Base-by-base conservation (phyloP, 1,140 invertebrate genomes). In the Lepidotrigona ventralis region DNA sequence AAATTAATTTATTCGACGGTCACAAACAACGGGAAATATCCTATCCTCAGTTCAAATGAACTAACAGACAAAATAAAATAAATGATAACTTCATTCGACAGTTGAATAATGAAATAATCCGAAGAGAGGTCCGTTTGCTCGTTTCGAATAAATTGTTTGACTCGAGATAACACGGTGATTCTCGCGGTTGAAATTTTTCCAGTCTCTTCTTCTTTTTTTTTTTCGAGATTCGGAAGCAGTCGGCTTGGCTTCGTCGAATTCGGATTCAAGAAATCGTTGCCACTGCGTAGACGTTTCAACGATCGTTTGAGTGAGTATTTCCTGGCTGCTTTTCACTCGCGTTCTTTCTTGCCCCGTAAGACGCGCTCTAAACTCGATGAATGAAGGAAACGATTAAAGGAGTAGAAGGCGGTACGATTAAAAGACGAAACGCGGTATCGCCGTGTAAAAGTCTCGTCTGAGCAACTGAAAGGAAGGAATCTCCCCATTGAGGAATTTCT, bases 331-430 rank as follows among this genome's bases (percentile, higher is more conserved):
- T 80, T 73, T 81, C 58, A 66, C n/a, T 58, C 79, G 29, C 58
- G 60, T 73, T 29, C 60, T 73, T 73, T 66, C 70, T 56, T 73
- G n/a, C n/a, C 19, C 19, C 26, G 51, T 26, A 29, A 81, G 79
- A 73, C 70, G 70, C 70, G 46, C 66, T 66, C 63, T 60, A 73
- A 14, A 23, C 63, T 1, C 46, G 70, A 33, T 73, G 70, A 81
- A 81, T 39, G 60, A 29, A 26, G 6, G 54, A 63, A 71, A 60
- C 79, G 79, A 81, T 73, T 81, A 73, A 81, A 81, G 58, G 70
- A 66, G 9, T 21, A 3, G 56, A 71, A 70, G 26, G 60, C 21
- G 56, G 58, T 53, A 73, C 69, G 79, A 81, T 81, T 81, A 81
- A 73, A 73, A 73, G 70, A 3, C 26, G 70, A 46, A 46, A 46